Evolutionary conservation across 2,113 vertebrate genomes (phyloP), one percentile per base, ranked within the genome.

Genomic region (Barnardius zonarius): DNA sequence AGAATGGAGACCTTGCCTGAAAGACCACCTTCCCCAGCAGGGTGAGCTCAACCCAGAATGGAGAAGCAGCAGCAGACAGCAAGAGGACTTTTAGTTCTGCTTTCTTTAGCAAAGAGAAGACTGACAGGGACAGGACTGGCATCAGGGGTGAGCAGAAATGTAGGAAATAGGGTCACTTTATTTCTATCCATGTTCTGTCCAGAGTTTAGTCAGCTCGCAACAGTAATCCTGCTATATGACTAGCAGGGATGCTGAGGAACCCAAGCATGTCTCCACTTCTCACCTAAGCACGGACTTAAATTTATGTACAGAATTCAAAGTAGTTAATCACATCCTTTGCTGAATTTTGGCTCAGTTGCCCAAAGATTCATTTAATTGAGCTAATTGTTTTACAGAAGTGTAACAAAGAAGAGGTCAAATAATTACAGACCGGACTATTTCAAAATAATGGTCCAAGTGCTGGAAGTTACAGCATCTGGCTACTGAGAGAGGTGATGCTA

Each of bases 401-500:
- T 62, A 95, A 91, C 62, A 83, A 88, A 92, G 51, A 83, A 25
- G 16, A 88, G 37, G 44, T 74, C 62, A 87, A 82, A 87, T 62
- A 88, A 61, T 79, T 88, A 78, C 39, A 95, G 41, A 37, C 35
- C 17, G 4, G 31, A 15, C 10, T 83, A 27, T 74, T 92, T 89
- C 59, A 79, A 86, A 96, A 61, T 64, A 91, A 86, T 37, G 9
- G 44, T 52, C 54, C 77, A 70, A 25, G 43, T 64, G 49, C 73
- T 90, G 73, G 75, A 93, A 95, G 80, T 87, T 67, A 59, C 37
- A 88, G 52, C 79, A 78, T 90, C 93, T 88, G 78, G 82, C 30
- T 91, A 44, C 59, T 51, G 73, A 88, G 33, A 48, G 17, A 25
- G n/a, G 52, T 52, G 68, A 88, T n/a, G 57, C 27, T 69, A 74